These are phyloP conservation scores for Dendrolimus houi DNA, from an alignment of 2,888 invertebrate genomes.

Conservation along the genomic window DNA sequence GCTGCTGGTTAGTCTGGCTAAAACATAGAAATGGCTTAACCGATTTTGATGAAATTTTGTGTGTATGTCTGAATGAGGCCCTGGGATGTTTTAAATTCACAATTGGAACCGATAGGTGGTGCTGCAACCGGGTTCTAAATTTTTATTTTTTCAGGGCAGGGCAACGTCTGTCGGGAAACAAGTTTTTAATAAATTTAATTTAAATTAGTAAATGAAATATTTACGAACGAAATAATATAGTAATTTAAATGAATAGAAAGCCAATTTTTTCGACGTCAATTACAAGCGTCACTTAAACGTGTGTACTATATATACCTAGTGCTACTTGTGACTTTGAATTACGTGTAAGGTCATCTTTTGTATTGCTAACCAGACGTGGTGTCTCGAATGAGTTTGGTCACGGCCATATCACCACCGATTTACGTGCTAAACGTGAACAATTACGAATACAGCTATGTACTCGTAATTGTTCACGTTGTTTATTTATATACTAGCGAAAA, in stretches of 20 bases:
- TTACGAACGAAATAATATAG: not conserved
- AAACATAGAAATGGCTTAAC: too few species aligned
- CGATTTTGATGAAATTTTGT: too few species aligned
- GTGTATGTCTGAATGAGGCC: too few species aligned
- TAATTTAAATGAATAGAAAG: not conserved
- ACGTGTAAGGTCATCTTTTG: conserved; percentile 14
- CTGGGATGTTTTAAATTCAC: too few species aligned
- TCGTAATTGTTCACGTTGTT: too few species aligned
- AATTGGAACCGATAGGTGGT: too few species aligned
- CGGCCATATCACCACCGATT: conserved; percentile 9
- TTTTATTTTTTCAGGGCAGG: too few species aligned
- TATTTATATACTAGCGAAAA: too few species aligned
- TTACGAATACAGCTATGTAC: not conserved
- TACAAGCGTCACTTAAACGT: not conserved
- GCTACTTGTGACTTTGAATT: conserved; percentile 3
- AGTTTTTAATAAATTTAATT: not conserved
- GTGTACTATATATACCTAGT: not conserved
- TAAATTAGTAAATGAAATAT: not conserved
- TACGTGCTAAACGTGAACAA: conserved; percentile 11
- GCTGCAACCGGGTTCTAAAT: too few species aligned
- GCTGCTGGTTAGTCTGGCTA: too few species aligned
- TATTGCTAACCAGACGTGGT: conserved; percentile 20
- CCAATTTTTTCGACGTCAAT: not conserved
- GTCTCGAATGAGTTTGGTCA: conserved; percentile 14
- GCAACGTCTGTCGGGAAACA: too few species aligned